These are phyloP conservation scores for Anthoptus insignis DNA, from an alignment of 2,888 invertebrate species.

Conservation along the genomic window DNA sequence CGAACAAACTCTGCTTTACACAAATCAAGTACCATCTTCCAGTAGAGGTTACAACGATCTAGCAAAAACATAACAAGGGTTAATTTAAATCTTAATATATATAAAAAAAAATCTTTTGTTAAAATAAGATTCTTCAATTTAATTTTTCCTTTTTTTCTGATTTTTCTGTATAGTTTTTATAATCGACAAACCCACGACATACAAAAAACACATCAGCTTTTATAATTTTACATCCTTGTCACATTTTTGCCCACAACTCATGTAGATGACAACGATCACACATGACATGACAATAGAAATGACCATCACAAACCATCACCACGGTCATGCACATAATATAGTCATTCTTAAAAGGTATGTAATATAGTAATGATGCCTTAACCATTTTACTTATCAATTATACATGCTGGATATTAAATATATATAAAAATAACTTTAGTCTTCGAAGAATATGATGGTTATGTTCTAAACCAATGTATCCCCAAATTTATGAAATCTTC, in stretches of 20 bases:
- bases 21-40: constrained; percentile 47
- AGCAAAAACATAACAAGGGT: constrained; percentile 46
- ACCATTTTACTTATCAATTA: constrained; percentile 33
- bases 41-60: constrained; percentile 38
- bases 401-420: constrained; percentile 2
- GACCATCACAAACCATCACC: constrained; percentile 47
- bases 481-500: no score
- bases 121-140: no score
- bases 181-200: no score
- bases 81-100: no score
- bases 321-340: constrained; percentile 54
- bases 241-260: constrained; percentile 40
- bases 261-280: constrained; percentile 44
- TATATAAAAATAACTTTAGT: not conserved
- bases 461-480: no score
- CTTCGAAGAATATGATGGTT: no score
- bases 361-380: constrained; percentile 51
- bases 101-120: no score
- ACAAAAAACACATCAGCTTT: no score
- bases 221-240: constrained; percentile 39
- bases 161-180: no score
- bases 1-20: not conserved
- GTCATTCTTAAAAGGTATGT: constrained; percentile 44
- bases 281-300: constrained; percentile 39
- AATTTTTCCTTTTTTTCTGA: no score